A percentile compares a stretch with the other conserved stretches of the same genome.
These are phyloP conservation scores for Osmerus mordax DNA, from an alignment of 2,113 vertebrate genomes.

Conservation along the genomic window DNA sequence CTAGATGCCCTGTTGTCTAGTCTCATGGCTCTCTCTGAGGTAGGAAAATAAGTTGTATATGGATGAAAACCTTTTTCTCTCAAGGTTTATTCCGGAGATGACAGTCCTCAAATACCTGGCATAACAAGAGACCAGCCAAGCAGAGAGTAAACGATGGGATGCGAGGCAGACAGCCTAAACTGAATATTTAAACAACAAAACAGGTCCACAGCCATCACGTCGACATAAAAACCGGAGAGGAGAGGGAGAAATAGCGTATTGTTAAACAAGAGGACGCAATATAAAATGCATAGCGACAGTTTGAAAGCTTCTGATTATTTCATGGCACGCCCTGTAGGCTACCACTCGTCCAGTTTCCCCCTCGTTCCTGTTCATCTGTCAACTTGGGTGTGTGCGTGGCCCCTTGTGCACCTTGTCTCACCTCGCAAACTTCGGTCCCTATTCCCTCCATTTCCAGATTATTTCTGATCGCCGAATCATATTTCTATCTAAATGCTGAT, in stretches of 20 bases:
- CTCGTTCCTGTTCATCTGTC: background rate
- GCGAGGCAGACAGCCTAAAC: background rate
- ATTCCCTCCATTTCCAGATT: constrained; percentile 35
- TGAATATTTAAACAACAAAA: constrained; percentile 40
- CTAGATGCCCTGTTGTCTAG: too few relatives aligned
- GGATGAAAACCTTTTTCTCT: too few relatives aligned
- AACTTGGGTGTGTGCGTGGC: constrained; percentile 4
- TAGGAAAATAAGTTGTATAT: too few relatives aligned
- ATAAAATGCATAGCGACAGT: constrained; percentile 33
- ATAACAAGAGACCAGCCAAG: too few relatives aligned
- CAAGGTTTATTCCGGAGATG: too few relatives aligned
- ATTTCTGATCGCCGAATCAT: constrained; percentile 59
- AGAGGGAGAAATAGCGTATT: constrained; percentile 31
- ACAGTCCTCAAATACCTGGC: too few relatives aligned
- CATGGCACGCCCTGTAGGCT: constrained; percentile 25
- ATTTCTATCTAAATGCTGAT: constrained; percentile 77
- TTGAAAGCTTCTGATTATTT: constrained; percentile 57
- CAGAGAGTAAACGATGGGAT: too few relatives aligned
- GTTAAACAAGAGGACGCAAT: constrained; percentile 24
- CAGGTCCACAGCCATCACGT: background rate
- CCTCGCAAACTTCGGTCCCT: constrained; percentile 23
- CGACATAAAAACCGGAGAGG: constrained; percentile 35
- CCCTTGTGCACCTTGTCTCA: constrained; percentile 27
- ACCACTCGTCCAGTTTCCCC: constrained; percentile 19
- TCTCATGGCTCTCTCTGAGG: too few relatives aligned